Evolutionary conservation across 2,113 vertebrate genomes (phyloP), one percentile per base, ranked within the genome.

Genomic region (Blennius ocellaris): DNA sequence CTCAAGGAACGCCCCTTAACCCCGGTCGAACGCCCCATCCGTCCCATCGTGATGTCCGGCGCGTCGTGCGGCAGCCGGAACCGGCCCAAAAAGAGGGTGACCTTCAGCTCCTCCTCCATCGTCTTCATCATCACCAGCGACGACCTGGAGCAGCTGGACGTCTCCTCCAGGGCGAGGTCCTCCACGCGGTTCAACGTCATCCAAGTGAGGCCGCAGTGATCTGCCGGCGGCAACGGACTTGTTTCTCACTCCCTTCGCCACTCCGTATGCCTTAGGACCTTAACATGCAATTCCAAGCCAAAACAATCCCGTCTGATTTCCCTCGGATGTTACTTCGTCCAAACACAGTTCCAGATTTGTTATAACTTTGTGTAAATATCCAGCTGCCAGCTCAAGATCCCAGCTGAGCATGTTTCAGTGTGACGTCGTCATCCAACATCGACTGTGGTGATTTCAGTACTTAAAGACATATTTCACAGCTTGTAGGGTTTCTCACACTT

Each of bases 31-130:
- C 95, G 92, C 40, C 94, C 94, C 49, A 81, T 96, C 37, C 89
- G 92, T 14, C 95, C 95, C 0, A 96, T 96, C 11, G 95, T 97
- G 16, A 74, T 94, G 87, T 95, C 95, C 40, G 90, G 92, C 41
- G 80, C 89, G 47, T 87, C 86, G 14, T 58, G 91, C 10, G 59
- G 89, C 11, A 80, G 72, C 6, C 76, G 90, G 16, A 84, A 93
- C 67, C 92, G 94, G 11, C 96, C 95, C 69, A 99, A 98, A 84
- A 97, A 97, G 92, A 96, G 93, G 91, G 96, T 97, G 82, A 97
- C 95, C 59, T 98, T 98, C 80, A 98, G 92, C 83, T 95, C 95
- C 53, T 98, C 96, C 39, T 98, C 96, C 37, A 92, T 98, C 0
- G 95, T 97, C 75, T 99, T 97, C 89, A 95, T 98, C 81, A 97